phyloP scores from a whole-genome alignment of 2,888 invertebrate genomes.

The Dynastes maya region DNA sequence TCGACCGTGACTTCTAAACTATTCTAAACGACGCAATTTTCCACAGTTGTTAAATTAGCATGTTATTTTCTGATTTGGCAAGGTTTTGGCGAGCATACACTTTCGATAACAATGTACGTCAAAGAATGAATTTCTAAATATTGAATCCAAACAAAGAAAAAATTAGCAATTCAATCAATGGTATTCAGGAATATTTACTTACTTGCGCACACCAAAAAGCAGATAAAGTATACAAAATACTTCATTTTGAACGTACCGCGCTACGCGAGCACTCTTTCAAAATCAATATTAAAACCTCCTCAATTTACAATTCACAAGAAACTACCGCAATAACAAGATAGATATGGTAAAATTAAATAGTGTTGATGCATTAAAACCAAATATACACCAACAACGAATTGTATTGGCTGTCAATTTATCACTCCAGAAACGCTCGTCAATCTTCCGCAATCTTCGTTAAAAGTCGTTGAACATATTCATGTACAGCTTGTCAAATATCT shows the following conservation, averaged over 20 bases:
- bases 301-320: constrained; percentile 14
- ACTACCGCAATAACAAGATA: neutral
- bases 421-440: constrained; percentile 9
- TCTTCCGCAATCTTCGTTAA: neutral
- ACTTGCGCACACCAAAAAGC: constrained; percentile 22
- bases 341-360: constrained; percentile 25
- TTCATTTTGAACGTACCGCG: constrained; percentile 3
- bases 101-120: constrained; percentile 12
- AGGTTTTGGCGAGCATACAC: neutral
- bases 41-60: neutral
- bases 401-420: constrained; percentile 37
- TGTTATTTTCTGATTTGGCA: neutral
- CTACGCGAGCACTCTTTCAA: neutral
- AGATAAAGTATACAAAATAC: constrained; percentile 33
- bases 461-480: too few species aligned
- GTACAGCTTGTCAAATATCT: too few species aligned
- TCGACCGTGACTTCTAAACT: neutral
- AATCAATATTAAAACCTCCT: neutral
- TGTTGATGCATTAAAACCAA: constrained; percentile 22
- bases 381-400: constrained; percentile 15
- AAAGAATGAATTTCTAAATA: constrained; percentile 1
- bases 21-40: constrained; percentile 30
- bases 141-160: constrained; percentile 36
- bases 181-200: neutral
- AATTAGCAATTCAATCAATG: constrained; percentile 18